These are phyloP conservation scores for Zaprionus lineosus DNA, from an alignment of 2,888 invertebrate genomes.

Conservation along the genomic window DNA sequence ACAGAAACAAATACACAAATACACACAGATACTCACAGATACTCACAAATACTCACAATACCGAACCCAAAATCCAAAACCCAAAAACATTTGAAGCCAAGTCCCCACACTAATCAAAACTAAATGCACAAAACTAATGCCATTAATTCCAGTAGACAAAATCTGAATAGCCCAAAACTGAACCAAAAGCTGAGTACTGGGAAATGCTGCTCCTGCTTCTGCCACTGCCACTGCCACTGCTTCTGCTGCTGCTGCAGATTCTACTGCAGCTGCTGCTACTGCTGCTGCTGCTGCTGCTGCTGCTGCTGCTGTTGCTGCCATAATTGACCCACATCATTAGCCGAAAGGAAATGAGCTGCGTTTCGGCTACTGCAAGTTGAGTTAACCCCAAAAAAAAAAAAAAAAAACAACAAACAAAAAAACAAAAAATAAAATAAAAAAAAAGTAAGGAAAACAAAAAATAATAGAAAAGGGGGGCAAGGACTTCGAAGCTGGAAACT, in stretches of 20 bases:
- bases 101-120: slow-evolving; percentile 69
- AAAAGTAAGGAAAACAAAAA: slow-evolving; percentile 29
- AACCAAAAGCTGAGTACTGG: slow-evolving; percentile 32
- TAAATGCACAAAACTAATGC: slow-evolving; percentile 77
- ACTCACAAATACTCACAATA: no score
- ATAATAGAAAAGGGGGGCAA: slow-evolving; percentile 21
- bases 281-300: slow-evolving; percentile 43
- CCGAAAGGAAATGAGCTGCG: slow-evolving; percentile 75
- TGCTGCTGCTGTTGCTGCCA: slow-evolving; percentile 55
- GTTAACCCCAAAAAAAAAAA: slow-evolving; percentile 40
- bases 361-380: slow-evolving; percentile 59
- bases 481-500: slow-evolving; percentile 47
- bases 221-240: neutral
- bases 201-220: no score
- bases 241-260: slow-evolving; percentile 14
- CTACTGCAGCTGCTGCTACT: slow-evolving; percentile 60
- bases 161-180: slow-evolving; percentile 62
- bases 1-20: slow-evolving; percentile 5
- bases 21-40: no score
- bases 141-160: slow-evolving; percentile 78
- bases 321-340: slow-evolving; percentile 77
- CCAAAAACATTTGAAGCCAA: slow-evolving; percentile 15
- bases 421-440: slow-evolving; percentile 15
- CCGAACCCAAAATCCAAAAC: neutral
- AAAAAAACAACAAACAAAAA: slow-evolving; percentile 14